Evolutionary conservation across 2,797 vertebrate genomes (phyloP), one percentile per base, ranked within the genome.

Genomic region (Neosalanx taihuensis): DNA sequence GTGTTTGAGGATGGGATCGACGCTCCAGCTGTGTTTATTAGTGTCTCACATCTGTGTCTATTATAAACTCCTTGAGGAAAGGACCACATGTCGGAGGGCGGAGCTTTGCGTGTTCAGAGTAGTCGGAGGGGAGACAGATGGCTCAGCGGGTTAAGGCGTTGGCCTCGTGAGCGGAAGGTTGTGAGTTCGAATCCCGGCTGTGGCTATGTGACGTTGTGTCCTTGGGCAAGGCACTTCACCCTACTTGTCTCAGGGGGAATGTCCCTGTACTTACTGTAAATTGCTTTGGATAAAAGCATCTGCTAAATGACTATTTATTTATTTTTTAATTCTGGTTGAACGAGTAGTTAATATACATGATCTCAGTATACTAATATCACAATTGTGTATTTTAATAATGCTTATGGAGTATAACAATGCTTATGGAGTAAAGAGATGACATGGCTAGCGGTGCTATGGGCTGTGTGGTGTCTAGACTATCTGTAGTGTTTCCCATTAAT

Each of bases 261-360:
- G 23, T 26, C 23, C 23, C 23, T 26, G 23, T 26, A 26, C 23
- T 26, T 26, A 26, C 23, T 26, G 23, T 26, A 26, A 26, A 26
- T 26, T 26, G 23, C 23, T 26, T 26, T 26, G 23, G 23, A 26
- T 26, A 26, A 26, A 26, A 26, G 23, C 23, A 26, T 26, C 23
- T 26, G 23, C 23, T 26, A 26, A 26, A 26, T 26, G 23, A 26
- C 23, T 26, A 26, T 26, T 26, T 26, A 26, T 26, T 26, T 26
- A 26, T 26, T 26, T 26, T 26, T 84, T 78, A 68, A 66, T 59
- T 81, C 70, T 70, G 82, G 78, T 80, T 64, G 80, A 87, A 84
- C 72, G 5, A 79, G 69, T 66, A 75, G 70, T 69, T 74, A 69
- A 59, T 78, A 79, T 65, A 51, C 66, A 33, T 64, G 13, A 15